A percentile compares a stretch with the other conserved stretches of the same genome.
These are phyloP conservation scores for Choreutis nemorana DNA, from an alignment of 2,888 invertebrate species.

Conservation along the genomic window DNA sequence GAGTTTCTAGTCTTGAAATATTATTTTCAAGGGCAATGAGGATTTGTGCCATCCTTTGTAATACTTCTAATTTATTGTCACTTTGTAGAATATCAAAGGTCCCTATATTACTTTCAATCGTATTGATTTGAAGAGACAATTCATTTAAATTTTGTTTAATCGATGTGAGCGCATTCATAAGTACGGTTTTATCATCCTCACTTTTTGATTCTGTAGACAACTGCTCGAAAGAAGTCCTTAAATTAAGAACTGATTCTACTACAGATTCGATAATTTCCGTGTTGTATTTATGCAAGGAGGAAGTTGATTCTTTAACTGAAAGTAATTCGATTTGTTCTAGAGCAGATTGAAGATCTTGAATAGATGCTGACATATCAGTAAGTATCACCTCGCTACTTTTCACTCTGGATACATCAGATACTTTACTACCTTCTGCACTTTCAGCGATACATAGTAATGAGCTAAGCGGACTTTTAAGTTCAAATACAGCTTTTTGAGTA, in stretches of 20 bases:
- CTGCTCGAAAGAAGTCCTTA: slow-evolving; percentile 66
- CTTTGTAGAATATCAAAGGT: slow-evolving; percentile 43
- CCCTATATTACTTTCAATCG: slow-evolving; percentile 35
- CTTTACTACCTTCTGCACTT: slow-evolving; percentile 29
- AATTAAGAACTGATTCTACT: slow-evolving; percentile 69
- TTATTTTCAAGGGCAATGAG: slow-evolving; percentile 49
- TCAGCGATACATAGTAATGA: slow-evolving; percentile 40
- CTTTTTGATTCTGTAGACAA: slow-evolving; percentile 30
- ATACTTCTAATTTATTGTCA: slow-evolving; percentile 46
- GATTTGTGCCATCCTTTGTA: slow-evolving; percentile 56
- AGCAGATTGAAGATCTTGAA: slow-evolving; percentile 55
- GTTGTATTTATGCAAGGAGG: slow-evolving; percentile 47
- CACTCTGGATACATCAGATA: slow-evolving; percentile 21
- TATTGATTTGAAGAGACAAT: slow-evolving; percentile 34
- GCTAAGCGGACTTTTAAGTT: slow-evolving; percentile 37
- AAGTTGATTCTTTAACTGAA: slow-evolving; percentile 57
- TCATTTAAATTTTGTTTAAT: slow-evolving; percentile 40
- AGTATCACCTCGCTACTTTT: slow-evolving; percentile 41
- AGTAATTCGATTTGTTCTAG: slow-evolving; percentile 57
- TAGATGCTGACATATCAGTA: slow-evolving; percentile 50
- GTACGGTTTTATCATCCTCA: slow-evolving; percentile 24
- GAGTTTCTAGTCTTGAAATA: slow-evolving; percentile 29
- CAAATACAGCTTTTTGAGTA: slow-evolving; percentile 50
- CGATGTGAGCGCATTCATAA: slow-evolving; percentile 32
- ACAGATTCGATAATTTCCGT: slow-evolving; percentile 71